A percentile compares a stretch with the other conserved stretches of the same genome.
Evolutionary conservation across 2,797 vertebrate genomes (phyloP).

Genomic region (Lophura swinhoii): DNA sequence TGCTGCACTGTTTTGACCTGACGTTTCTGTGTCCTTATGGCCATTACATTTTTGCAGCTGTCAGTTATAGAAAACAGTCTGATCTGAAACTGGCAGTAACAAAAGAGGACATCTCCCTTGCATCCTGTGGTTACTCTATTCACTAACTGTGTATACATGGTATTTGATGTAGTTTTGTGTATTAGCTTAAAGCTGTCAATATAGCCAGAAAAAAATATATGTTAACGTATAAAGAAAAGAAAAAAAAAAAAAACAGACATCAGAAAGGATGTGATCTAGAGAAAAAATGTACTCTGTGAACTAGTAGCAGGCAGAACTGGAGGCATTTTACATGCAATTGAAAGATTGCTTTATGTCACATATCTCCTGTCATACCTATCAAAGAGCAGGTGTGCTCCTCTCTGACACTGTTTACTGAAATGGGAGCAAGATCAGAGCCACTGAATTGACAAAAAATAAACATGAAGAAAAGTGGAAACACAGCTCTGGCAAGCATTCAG

Average conservation of each 20-base stretch:
- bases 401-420: background rate
- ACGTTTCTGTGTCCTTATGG: background rate
- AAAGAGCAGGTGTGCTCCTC: background rate
- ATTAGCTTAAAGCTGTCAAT: background rate
- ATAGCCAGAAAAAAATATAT: background rate
- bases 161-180: slow-evolving; percentile 5
- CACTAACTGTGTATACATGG: background rate
- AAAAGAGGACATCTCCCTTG: background rate
- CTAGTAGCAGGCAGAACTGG: background rate
- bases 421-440: background rate
- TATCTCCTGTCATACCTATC: background rate
- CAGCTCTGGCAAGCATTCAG: background rate
- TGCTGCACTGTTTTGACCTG: background rate
- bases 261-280: background rate
- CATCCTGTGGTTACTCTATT: background rate
- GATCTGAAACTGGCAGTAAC: background rate
- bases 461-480: background rate
- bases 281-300: background rate
- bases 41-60: background rate
- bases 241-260: background rate
- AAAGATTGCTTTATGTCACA: background rate
- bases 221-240: background rate
- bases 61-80: background rate
- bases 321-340: background rate
- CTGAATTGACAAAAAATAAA: background rate